phyloP scores from a whole-genome alignment of 2,113 vertebrate species.

The Meriones unguiculatus region DNA sequence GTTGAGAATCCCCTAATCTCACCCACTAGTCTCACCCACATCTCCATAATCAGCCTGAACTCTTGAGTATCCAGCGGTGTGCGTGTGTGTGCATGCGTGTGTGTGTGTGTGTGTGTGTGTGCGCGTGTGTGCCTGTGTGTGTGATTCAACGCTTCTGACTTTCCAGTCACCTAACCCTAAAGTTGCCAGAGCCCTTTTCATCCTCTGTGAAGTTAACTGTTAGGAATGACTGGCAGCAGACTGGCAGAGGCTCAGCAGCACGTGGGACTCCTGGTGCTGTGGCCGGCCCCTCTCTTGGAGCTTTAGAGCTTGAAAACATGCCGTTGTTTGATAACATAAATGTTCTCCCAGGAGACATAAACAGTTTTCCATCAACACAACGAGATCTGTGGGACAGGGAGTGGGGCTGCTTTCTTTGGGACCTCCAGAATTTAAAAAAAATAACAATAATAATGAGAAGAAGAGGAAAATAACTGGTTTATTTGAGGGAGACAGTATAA shows the following conservation, averaged over 20 bases:
- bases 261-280: too few species aligned
- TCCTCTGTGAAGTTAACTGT: not conserved
- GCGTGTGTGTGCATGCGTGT: too few species aligned
- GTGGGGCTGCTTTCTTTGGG: slow-evolving; percentile 11
- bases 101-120: too few species aligned
- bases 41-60: not conserved
- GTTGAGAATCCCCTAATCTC: not conserved
- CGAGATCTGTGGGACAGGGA: slow-evolving; percentile 38
- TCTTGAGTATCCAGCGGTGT: not conserved
- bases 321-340: not conserved
- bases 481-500: slow-evolving; percentile 22
- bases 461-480: not conserved
- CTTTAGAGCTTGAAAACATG: slow-evolving; percentile 38
- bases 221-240: not conserved
- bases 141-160: not conserved
- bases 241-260: not conserved
- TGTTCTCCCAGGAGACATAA: slow-evolving; percentile 58
- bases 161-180: not conserved
- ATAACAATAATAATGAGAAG: not conserved
- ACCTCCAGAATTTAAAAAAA: not conserved
- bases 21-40: not conserved
- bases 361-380: slow-evolving; percentile 47
- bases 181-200: not conserved
- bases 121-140: not conserved
- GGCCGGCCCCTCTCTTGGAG: not conserved